phyloP scores from a whole-genome alignment of 1,140 invertebrate genomes.

The Macrobrachium nipponense region DNA sequence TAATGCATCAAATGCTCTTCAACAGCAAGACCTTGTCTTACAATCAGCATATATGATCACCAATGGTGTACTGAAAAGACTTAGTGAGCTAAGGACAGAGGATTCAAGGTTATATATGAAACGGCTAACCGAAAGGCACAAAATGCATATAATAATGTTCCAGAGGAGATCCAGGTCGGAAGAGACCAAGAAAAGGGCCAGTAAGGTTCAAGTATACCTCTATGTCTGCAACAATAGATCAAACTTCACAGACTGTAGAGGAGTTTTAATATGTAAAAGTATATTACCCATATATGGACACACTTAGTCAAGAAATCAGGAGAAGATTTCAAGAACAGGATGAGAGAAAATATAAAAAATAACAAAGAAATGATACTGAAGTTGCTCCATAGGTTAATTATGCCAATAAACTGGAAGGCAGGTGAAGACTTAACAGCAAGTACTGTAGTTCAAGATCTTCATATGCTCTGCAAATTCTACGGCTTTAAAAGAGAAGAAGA shows the following conservation, averaged over 20 bases:
- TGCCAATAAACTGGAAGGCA: neutral
- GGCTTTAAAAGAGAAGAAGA: neutral
- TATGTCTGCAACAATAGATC: neutral
- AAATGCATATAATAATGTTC: neutral
- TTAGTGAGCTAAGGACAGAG: neutral
- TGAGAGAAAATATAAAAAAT: neutral
- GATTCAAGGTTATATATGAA: neutral
- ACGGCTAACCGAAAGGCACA: neutral
- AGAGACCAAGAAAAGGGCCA: constrained; percentile 10
- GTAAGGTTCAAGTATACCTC: no score
- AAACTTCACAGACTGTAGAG: no score
- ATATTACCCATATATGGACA: no score
- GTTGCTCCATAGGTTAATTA: neutral
- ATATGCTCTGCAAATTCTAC: constrained; percentile 8
- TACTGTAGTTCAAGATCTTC: neutral
- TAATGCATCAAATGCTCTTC: neutral
- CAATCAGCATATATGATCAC: constrained; percentile 6
- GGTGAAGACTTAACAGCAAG: constrained; percentile 7
- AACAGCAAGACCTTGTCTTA: no score
- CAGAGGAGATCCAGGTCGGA: constrained; percentile 5
- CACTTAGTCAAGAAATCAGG: no score
- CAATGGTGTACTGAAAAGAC: constrained; percentile 11
- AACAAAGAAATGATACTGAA: neutral
- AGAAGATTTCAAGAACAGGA: neutral
- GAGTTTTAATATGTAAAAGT: no score